phyloP scores from a whole-genome alignment of 2,113 vertebrate genomes.

The Campylomormyrus numenius region DNA sequence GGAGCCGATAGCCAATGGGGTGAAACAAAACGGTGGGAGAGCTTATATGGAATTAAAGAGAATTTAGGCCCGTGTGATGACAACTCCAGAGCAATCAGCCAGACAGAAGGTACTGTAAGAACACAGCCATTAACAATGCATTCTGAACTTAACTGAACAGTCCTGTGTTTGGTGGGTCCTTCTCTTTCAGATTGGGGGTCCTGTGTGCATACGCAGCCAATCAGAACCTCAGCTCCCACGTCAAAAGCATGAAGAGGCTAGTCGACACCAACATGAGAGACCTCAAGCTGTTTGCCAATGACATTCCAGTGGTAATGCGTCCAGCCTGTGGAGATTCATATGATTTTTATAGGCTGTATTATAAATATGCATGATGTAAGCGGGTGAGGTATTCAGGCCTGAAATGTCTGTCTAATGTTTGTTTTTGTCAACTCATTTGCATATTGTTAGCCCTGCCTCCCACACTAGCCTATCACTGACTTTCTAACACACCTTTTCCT shows the following conservation, averaged over 20 bases:
- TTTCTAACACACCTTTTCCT: not conserved
- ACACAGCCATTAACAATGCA: not conserved
- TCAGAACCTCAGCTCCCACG: conserved; percentile 72
- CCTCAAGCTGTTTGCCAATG: conserved; percentile 70
- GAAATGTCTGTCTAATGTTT: not conserved
- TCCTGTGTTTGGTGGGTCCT: not conserved
- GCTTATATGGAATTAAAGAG: not conserved
- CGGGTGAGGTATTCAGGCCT: not conserved
- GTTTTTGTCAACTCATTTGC: not conserved
- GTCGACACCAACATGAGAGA: conserved; percentile 84
- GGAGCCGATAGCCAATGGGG: not conserved
- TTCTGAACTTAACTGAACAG: not conserved
- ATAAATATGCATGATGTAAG: not conserved
- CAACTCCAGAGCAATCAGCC: not conserved
- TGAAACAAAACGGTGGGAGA: not conserved
- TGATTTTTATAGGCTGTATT: not conserved
- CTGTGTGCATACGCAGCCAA: conserved; percentile 74
- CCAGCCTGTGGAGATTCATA: not conserved
- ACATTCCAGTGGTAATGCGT: conserved; percentile 69
- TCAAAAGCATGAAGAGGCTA: conserved; percentile 67
- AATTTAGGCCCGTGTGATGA: not conserved
- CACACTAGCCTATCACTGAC: not conserved
- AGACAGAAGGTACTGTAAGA: not conserved
- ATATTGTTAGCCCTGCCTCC: not conserved
- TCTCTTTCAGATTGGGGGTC: conserved; percentile 69